Evolutionary conservation across 2,797 vertebrate genomes (phyloP).

Genomic region (Hapalemur alaotrensis): DNA sequence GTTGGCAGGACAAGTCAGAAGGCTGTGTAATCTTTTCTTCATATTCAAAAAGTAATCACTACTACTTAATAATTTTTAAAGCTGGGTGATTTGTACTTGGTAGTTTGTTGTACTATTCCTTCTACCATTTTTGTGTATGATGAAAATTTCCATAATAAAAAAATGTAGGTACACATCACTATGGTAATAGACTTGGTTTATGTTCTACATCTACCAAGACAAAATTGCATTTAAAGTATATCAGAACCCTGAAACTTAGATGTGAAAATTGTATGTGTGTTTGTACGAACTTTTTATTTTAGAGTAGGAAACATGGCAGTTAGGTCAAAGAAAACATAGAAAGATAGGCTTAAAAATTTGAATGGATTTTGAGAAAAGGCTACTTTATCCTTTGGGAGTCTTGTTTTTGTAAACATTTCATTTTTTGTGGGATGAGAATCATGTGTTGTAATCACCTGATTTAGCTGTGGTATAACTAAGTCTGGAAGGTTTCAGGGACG

Average conservation of each 20-base stretch:
- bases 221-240: constrained; percentile 30
- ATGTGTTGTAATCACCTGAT: constrained; percentile 70
- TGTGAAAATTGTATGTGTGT: not conserved
- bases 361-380: constrained; percentile 59
- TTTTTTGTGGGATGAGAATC: constrained; percentile 61
- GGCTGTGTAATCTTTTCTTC: not conserved
- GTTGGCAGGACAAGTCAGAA: not conserved
- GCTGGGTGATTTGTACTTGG: not conserved
- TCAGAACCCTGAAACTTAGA: constrained; percentile 33
- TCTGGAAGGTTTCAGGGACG: constrained; percentile 52
- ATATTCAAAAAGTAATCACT: not conserved
- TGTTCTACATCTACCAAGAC: not conserved
- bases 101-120: not conserved
- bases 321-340: constrained; percentile 58
- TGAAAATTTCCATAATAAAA: constrained; percentile 12
- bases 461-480: constrained; percentile 68
- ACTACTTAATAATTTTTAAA: not conserved
- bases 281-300: constrained; percentile 45
- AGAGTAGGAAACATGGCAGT: constrained; percentile 41
- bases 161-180: not conserved
- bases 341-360: constrained; percentile 53
- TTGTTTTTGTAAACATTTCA: constrained; percentile 63
- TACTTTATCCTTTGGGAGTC: constrained; percentile 29
- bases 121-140: not conserved
- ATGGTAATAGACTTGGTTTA: not conserved